Evolutionary conservation across 2,797 vertebrate species (phyloP).

Genomic region (Manis pentadactyla): DNA sequence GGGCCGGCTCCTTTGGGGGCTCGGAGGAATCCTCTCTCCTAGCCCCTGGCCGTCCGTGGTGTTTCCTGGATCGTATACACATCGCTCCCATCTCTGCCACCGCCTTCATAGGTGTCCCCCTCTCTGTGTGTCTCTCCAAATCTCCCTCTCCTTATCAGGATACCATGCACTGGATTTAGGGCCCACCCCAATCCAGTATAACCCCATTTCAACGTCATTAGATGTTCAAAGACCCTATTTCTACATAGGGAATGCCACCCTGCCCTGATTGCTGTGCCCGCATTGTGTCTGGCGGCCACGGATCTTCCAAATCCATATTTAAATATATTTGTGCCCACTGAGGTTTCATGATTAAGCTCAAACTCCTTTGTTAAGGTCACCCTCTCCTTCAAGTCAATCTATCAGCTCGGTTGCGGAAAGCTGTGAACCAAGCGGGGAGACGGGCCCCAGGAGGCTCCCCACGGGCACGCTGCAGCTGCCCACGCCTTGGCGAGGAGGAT

Average conservation of each 20-base stretch:
- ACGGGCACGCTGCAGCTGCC: slow-evolving; percentile 44
- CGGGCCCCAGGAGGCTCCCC: neutral
- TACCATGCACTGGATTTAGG: neutral
- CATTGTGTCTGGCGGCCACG: neutral
- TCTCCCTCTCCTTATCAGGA: neutral
- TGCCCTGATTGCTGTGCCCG: neutral
- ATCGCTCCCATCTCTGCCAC: neutral
- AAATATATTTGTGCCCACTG: neutral
- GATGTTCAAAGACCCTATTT: neutral
- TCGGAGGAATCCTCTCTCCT: neutral
- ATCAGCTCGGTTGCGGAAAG: slow-evolving; percentile 29
- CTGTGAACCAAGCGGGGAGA: slow-evolving; percentile 7
- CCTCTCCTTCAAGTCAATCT: slow-evolving; percentile 31
- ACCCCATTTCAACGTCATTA: neutral
- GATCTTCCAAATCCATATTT: slow-evolving; percentile 29
- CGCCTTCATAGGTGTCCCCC: neutral
- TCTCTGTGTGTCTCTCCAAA: neutral
- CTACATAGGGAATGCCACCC: neutral
- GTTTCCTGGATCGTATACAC: neutral
- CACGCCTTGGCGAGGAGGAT: slow-evolving; percentile 45
- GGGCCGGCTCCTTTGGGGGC: neutral
- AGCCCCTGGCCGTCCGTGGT: neutral
- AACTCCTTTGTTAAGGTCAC: slow-evolving; percentile 24
- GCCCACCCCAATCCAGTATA: neutral
- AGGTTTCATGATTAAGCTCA: slow-evolving; percentile 20